Evolutionary conservation across 2,797 vertebrate genomes (phyloP).

Genomic region (Pagetopsis macropterus): DNA sequence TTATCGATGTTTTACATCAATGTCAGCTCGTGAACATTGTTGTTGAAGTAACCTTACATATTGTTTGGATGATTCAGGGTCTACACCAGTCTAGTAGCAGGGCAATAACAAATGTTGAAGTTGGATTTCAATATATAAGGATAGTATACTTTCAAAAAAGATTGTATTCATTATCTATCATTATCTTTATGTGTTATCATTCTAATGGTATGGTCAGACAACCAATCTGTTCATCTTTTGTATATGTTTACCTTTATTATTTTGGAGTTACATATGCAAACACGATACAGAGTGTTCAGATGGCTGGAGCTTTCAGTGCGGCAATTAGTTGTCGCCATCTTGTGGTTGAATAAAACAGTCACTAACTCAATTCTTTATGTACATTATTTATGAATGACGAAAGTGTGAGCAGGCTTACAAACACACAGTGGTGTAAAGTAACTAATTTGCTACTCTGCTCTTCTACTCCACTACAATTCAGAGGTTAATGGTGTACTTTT

Average conservation of each 20-base stretch:
- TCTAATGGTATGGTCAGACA: background rate
- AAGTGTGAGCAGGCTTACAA: background rate
- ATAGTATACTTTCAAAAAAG: background rate
- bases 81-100: constrained; percentile 9
- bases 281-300: background rate
- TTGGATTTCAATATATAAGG: background rate
- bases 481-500: no score
- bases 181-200: background rate
- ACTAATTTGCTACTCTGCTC: no score
- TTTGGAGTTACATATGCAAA: background rate
- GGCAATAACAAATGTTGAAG: constrained; percentile 10
- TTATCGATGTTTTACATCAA: constrained; percentile 66
- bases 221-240: background rate
- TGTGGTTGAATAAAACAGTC: constrained; percentile 50
- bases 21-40: constrained; percentile 55
- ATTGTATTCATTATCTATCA: background rate
- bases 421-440: background rate
- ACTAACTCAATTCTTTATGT: background rate
- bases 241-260: background rate
- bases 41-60: constrained; percentile 40
- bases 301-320: background rate
- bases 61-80: constrained; percentile 27
- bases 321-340: constrained; percentile 68
- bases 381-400: background rate
- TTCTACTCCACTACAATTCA: no score